phyloP scores from a whole-genome alignment of 2,888 invertebrate species.

The Hypomecis atomaria region DNA sequence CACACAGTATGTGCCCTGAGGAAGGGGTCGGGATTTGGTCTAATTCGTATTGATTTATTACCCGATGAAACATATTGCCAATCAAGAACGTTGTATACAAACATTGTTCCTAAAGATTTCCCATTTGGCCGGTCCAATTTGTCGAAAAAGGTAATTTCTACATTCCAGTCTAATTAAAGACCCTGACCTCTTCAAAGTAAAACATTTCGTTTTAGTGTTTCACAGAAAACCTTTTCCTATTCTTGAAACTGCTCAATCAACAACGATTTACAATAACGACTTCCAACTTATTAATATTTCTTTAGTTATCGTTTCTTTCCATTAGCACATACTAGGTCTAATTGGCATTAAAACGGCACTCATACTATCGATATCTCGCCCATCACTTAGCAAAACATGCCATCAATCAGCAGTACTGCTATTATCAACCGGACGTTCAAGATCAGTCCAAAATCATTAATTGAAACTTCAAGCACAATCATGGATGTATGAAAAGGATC shows the following conservation, averaged over 20 bases:
- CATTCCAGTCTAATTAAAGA: constrained; percentile 8
- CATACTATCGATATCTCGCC: constrained; percentile 10
- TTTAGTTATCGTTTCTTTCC: neutral
- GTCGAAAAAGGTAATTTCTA: constrained; percentile 16
- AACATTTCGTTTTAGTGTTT: neutral
- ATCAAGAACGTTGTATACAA: constrained; percentile 32
- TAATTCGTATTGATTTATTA: constrained; percentile 46
- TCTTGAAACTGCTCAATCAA: neutral
- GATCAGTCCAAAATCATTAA: constrained; percentile 8
- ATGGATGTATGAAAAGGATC: too few relatives aligned
- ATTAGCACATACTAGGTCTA: constrained; percentile 3
- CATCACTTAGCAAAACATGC: constrained; percentile 17
- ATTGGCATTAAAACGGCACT: constrained; percentile 12
- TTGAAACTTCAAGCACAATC: neutral
- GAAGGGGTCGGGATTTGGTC: constrained; percentile 37
- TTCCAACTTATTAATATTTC: neutral
- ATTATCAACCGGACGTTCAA: constrained; percentile 7
- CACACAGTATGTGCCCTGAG: constrained; percentile 37
- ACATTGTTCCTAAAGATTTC: constrained; percentile 32
- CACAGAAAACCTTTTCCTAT: too few relatives aligned
- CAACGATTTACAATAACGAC: too few relatives aligned
- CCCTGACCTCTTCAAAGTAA: constrained; percentile 1
- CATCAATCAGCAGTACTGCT: constrained; percentile 10
- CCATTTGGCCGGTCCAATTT: constrained; percentile 30
- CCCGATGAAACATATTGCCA: constrained; percentile 39